phyloP scores from a whole-genome alignment of 2,888 invertebrate species.

The Timema cristinae region DNA sequence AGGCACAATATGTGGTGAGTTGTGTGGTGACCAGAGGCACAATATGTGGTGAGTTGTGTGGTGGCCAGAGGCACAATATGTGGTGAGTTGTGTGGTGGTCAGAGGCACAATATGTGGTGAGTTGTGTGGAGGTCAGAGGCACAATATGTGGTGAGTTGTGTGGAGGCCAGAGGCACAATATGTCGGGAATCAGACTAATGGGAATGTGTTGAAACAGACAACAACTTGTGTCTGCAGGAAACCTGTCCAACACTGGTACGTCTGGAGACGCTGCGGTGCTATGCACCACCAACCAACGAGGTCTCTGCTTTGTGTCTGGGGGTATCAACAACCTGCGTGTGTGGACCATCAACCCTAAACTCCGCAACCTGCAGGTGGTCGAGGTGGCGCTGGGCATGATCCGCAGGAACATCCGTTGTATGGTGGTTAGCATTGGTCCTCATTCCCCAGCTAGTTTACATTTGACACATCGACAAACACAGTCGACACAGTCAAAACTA shows the following conservation, averaged over 20 bases:
- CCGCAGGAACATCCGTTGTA: slow-evolving; percentile 69
- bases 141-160: slow-evolving; percentile 56
- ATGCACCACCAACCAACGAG: slow-evolving; percentile 52
- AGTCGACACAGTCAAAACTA: too few relatives aligned
- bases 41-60: too few relatives aligned
- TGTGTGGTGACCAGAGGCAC: too few relatives aligned
- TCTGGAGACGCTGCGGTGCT: slow-evolving; percentile 66
- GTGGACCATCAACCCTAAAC: slow-evolving; percentile 68
- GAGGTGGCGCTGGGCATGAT: slow-evolving; percentile 77
- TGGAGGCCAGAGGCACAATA: too few relatives aligned
- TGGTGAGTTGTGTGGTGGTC: slow-evolving; percentile 45
- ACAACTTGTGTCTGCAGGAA: slow-evolving; percentile 37
- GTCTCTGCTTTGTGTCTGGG: slow-evolving; percentile 66
- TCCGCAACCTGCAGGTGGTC: slow-evolving; percentile 63
- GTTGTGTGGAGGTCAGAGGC: slow-evolving; percentile 52
- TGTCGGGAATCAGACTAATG: neutral
- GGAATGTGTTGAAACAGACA: neutral
- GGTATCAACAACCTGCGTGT: slow-evolving; percentile 69
- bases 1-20: slow-evolving; percentile 57
- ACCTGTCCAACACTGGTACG: slow-evolving; percentile 59
- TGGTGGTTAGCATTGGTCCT: slow-evolving; percentile 47
- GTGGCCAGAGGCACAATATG: slow-evolving; percentile 55
- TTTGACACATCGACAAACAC: too few relatives aligned
- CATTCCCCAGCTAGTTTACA: too few relatives aligned
- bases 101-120: too few relatives aligned